Conservation (phyloP, 2,888 invertebrate genomes). For the Furcula furcula region DNA sequence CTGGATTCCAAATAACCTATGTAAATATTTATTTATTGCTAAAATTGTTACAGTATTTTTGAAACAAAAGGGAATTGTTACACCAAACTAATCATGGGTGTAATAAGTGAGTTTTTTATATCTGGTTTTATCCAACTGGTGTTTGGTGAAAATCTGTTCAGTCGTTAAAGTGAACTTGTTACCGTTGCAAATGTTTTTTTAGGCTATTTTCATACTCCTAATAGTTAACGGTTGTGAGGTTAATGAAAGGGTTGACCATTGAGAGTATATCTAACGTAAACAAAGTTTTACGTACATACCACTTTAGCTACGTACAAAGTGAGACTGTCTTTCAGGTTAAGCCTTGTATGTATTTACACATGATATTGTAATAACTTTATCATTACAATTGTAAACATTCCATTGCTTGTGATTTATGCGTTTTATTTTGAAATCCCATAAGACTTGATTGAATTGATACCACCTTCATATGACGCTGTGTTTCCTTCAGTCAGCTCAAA, state of each 20-base stretch:
- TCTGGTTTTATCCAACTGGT: too few relatives aligned
- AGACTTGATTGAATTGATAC: too few relatives aligned
- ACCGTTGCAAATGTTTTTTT: too few relatives aligned
- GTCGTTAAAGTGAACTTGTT: too few relatives aligned
- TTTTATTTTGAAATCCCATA: too few relatives aligned
- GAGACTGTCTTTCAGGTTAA: conserved; percentile 47
- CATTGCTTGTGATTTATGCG: conserved; percentile 72
- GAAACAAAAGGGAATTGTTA: neutral
- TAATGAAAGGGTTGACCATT: conserved; percentile 43
- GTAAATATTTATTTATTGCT: neutral
- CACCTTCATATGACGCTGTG: too few relatives aligned
- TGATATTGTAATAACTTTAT: conserved; percentile 61
- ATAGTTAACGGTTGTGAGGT: conserved; percentile 29
- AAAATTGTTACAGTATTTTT: neutral
- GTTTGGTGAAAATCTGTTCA: too few relatives aligned
- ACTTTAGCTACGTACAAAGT: conserved; percentile 34
- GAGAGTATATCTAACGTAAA: conserved; percentile 30
- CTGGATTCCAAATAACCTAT: neutral
- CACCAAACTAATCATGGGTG: too few relatives aligned
- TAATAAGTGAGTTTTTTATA: too few relatives aligned
- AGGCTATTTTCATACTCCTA: too few relatives aligned
- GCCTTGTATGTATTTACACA: conserved; percentile 58
- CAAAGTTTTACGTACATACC: conserved; percentile 14
- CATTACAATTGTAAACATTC: conserved; percentile 78
- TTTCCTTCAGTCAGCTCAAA: too few relatives aligned